Evolutionary conservation across 2,888 invertebrate species (phyloP), one percentile per base, ranked within the genome.

Genomic region (Adineta ricciae): DNA sequence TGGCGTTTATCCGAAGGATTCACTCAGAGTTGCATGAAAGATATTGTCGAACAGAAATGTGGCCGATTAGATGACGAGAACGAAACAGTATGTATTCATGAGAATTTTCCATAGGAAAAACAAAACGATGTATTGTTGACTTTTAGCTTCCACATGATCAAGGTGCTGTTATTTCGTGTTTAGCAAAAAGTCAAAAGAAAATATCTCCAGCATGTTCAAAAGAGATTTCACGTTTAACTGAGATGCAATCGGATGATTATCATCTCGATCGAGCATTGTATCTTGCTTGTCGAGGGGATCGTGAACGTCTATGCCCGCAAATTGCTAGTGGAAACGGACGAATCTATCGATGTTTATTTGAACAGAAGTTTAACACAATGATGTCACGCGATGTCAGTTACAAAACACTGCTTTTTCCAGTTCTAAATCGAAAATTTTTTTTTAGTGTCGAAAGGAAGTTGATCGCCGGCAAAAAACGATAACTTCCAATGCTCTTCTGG

Each of bases 191-290:
- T 50, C 88, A 91, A 32, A 88, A 88, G 5, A 88, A 89, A 84
- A 90, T 96, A 52, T 91, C 92, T 14, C 89, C 92, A 0, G 91
- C 92, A 36, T 98, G 97, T 90, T 93, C 93, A 88, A 92, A 93
- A 86, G 94, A 96, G 89, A 93, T 98, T 14, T 92, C 94, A 86
- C 93, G 93, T 83, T 92, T 98, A 11, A 94, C 95, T 24, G 84
- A 84, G 46, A 41, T 86, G 64, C 83, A 86, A 78, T 85, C 95
- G 1, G 95, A 94, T 88, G 95, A 94, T 89, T 93, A 95, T 85
- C 95, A 95, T 89, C 91, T 96, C 86, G 97, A 99, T 90, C 92
- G 95, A 86, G 94, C 95, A 84, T 92, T 99, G 86, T 97, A 94
- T 91, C 93, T 95, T 88, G 95, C 96, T 1, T 99, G 99, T 90